These are phyloP conservation scores for Rhinopomastus cyanomelas DNA, from an alignment of 2,113 vertebrate species.

Conservation along the genomic window DNA sequence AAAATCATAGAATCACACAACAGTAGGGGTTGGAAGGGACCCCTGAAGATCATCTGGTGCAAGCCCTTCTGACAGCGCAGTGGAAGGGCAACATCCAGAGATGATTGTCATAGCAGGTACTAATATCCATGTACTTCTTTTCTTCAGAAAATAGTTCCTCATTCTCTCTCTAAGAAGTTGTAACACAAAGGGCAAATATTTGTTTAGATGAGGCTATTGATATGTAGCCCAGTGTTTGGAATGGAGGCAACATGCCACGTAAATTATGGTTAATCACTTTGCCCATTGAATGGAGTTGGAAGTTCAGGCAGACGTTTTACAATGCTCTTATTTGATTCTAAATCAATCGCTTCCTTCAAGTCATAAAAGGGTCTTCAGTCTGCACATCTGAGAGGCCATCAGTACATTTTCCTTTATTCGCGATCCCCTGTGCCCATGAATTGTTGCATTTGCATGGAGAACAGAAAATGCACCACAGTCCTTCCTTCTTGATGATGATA, in stretches of 20 bases:
- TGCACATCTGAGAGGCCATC: neutral
- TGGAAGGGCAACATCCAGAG: neutral
- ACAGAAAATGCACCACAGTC: neutral
- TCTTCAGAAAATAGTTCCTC: neutral
- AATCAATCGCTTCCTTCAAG: neutral
- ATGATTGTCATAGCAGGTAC: neutral
- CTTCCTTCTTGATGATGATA: neutral
- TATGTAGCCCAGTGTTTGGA: neutral
- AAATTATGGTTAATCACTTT: neutral
- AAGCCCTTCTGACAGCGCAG: neutral
- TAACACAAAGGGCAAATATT: neutral
- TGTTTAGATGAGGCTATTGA: neutral
- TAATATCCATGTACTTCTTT: neutral
- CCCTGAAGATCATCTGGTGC: no score
- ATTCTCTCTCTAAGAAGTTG: neutral
- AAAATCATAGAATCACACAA: neutral
- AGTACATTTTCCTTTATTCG: slow-evolving; percentile 18
- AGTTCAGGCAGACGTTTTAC: neutral
- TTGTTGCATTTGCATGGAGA: neutral
- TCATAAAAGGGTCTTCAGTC: neutral
- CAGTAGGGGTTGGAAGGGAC: no score
- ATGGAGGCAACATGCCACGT: neutral
- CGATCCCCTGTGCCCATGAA: neutral
- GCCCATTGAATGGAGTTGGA: neutral
- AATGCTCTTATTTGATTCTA: neutral